Base-by-base conservation (phyloP, 2,113 vertebrate species). In the Labeo catla region DNA sequence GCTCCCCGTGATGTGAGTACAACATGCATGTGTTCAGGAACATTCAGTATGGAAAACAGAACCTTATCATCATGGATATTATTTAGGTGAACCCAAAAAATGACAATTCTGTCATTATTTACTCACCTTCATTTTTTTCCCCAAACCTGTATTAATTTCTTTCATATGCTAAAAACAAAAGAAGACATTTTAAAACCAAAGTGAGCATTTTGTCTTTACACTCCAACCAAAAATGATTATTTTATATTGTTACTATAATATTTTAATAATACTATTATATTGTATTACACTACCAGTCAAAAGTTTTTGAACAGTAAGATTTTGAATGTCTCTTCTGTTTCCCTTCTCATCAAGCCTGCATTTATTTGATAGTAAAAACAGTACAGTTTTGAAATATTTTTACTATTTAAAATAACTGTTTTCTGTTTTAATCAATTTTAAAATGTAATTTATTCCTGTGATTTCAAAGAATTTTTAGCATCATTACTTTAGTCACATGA, bases 1-100 rank as follows among this genome's bases (percentile, higher is more conserved):
- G 93, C 96, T 97, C 79, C 96, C 97, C 0, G 94, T 97, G 91
- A 95, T 98, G 98, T 99, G 93, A 98, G 98, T 97, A 89, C 16
- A 28, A 70, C 70, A 87, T 65, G 45, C 28, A 77, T 79, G 16
- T 59, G 4, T 59, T 54, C 34, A 12, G 68, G 19, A 45, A 72
- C 68, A 45, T 10, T 45, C 19, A 2, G 11, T n/a, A 11, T 45
- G 39, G 9, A 72, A 45, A 11, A 2, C 1, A 4, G 19, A 16
- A 21, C 12, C 16, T 19, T 28, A 43, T 77, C 12, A 34, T 77
- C 74, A 34, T 52, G 47, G 47, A 73, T 34, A 76, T 52, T 34
- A 52, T 28, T 15, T 54, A 19, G 11, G 12, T 72, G 12, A 28
- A n/a, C 23, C 61, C 19, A 21, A 65, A 65, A 28, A 12, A 63